Evolutionary conservation across 2,797 vertebrate genomes (phyloP).

Genomic region (Rhadinocentrus ornatus): DNA sequence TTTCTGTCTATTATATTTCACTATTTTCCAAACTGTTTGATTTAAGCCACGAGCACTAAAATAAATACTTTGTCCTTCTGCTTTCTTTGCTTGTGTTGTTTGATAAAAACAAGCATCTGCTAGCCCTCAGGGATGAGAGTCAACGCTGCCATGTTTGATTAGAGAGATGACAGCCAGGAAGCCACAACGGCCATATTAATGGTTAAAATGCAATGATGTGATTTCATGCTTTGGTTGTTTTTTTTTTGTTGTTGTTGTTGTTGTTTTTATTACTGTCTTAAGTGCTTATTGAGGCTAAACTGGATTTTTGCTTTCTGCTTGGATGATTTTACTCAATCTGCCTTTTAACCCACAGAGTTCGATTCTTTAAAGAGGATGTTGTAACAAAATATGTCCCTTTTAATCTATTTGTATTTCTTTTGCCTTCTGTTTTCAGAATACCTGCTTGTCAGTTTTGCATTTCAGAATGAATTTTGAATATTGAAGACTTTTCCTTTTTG

Average conservation of each 20-base stretch:
- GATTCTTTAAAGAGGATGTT: conserved; percentile 4
- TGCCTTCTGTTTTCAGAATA: not conserved
- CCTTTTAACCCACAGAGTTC: conserved; percentile 18
- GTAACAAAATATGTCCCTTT: not conserved
- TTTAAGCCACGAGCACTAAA: conserved; percentile 23
- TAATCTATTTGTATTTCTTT: not conserved
- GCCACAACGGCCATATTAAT: conserved; percentile 40
- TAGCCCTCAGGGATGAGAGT: conserved; percentile 34
- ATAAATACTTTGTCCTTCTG: conserved; percentile 19
- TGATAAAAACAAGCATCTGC: conserved; percentile 39
- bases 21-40: conserved; percentile 38
- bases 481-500: not conserved
- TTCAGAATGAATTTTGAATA: not conserved
- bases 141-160: conserved; percentile 28
- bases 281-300: conserved; percentile 26
- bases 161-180: conserved; percentile 35
- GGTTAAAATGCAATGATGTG: conserved; percentile 32
- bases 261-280: conserved; percentile 5
- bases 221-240: conserved; percentile 47
- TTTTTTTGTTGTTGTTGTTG: no score
- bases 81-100: conserved; percentile 15
- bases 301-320: conserved; percentile 1
- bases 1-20: conserved; percentile 1
- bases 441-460: not conserved
- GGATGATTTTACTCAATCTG: conserved; percentile 8